Conservation (phyloP, 2,113 vertebrate species). For the Vimba vimba region DNA sequence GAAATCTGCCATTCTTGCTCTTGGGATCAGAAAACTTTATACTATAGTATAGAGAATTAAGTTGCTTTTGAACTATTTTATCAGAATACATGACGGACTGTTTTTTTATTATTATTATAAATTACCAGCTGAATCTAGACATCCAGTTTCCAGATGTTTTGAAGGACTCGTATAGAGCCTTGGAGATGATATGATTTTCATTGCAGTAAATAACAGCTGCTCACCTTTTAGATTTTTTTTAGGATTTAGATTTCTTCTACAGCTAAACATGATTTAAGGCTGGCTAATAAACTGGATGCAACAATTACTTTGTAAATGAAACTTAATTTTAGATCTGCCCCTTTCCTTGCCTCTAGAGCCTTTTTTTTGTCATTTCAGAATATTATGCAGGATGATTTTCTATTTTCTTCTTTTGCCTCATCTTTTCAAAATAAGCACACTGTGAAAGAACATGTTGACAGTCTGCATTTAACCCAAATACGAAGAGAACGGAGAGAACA, state of each 20-base stretch:
- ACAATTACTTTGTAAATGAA: neutral
- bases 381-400: neutral
- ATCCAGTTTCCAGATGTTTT: neutral
- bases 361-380: neutral
- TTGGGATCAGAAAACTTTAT: neutral
- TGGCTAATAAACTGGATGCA: neutral
- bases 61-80: neutral
- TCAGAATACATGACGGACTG: neutral
- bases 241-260: neutral
- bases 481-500: constrained; percentile 48
- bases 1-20: neutral
- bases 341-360: neutral
- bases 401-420: neutral
- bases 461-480: constrained; percentile 29
- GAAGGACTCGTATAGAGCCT: neutral
- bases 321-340: neutral
- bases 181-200: neutral
- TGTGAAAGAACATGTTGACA: constrained; percentile 12
- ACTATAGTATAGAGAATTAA: neutral
- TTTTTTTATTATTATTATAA: neutral
- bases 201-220: neutral
- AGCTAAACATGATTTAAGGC: neutral
- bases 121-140: neutral
- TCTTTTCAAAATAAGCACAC: constrained; percentile 4
- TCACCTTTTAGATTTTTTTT: neutral